Percentiles rank a stretch among this genome's conserved stretches.
phyloP scores from a whole-genome alignment of 2,797 vertebrate genomes.

The Hippopotamyrus pictus region DNA sequence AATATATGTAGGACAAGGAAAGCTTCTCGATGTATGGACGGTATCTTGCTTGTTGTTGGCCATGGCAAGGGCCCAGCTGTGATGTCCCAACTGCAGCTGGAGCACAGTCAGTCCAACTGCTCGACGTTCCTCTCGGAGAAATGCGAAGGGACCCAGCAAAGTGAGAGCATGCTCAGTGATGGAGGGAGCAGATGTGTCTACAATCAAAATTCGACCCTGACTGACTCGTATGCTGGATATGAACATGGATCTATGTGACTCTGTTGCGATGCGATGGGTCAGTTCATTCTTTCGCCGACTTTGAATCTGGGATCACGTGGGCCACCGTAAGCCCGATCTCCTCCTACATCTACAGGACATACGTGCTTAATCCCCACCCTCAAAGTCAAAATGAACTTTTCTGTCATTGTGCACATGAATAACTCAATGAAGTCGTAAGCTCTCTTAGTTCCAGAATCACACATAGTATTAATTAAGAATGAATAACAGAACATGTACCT shows the following conservation, averaged over 20 bases:
- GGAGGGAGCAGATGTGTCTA: background rate
- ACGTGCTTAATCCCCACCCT: background rate
- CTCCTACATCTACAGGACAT: background rate
- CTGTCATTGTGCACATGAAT: background rate
- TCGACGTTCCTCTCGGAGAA: background rate
- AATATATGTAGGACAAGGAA: background rate
- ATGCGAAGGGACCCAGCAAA: background rate
- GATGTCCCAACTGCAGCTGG: background rate
- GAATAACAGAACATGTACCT: background rate
- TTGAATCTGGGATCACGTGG: background rate
- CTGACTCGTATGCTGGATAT: background rate
- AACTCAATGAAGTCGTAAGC: background rate
- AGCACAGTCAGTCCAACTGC: background rate
- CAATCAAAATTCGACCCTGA: background rate
- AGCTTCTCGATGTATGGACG: background rate
- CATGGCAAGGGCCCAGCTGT: background rate
- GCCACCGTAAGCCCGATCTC: background rate
- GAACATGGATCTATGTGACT: background rate
- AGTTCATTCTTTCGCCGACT: background rate
- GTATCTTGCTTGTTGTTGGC: background rate
- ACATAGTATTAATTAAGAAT: background rate
- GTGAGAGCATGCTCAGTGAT: background rate
- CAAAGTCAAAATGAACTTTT: background rate
- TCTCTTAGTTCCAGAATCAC: background rate
- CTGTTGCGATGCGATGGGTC: background rate